Conservation (phyloP, 2,797 vertebrate species). For the Microtus agrestis region DNA sequence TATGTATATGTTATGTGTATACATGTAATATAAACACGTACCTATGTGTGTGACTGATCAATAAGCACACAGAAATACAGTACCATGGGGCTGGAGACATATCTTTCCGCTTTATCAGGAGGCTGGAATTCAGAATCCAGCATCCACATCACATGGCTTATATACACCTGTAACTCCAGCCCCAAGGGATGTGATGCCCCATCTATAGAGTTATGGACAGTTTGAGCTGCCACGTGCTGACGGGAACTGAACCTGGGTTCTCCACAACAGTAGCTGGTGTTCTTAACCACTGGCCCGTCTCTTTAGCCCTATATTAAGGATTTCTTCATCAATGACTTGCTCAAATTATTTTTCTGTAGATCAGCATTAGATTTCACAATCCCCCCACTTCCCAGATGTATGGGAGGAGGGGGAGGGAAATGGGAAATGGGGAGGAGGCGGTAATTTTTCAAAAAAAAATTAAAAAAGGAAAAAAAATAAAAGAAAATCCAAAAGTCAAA, state of each 20-base stretch:
- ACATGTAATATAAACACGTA: no score
- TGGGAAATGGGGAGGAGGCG: no score
- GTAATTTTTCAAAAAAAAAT: no score
- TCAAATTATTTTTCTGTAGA: background rate
- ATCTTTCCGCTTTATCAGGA: background rate
- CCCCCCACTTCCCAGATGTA: no score
- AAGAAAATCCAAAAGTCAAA: no score
- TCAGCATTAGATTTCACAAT: background rate
- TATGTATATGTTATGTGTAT: no score
- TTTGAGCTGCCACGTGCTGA: no score
- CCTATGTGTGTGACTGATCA: background rate
- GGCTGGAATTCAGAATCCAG: no score
- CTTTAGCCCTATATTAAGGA: background rate
- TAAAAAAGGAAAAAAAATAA: no score
- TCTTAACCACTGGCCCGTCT: background rate
- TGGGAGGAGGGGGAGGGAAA: no score
- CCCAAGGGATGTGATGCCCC: background rate
- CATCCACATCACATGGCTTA: no score
- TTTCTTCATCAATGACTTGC: background rate
- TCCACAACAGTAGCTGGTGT: no score
- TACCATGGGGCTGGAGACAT: background rate
- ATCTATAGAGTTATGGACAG: background rate
- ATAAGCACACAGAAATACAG: background rate
- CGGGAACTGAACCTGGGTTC: background rate
- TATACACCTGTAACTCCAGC: background rate